phyloP scores from a whole-genome alignment of 2,113 vertebrate species.

The Macrotis lagotis region DNA sequence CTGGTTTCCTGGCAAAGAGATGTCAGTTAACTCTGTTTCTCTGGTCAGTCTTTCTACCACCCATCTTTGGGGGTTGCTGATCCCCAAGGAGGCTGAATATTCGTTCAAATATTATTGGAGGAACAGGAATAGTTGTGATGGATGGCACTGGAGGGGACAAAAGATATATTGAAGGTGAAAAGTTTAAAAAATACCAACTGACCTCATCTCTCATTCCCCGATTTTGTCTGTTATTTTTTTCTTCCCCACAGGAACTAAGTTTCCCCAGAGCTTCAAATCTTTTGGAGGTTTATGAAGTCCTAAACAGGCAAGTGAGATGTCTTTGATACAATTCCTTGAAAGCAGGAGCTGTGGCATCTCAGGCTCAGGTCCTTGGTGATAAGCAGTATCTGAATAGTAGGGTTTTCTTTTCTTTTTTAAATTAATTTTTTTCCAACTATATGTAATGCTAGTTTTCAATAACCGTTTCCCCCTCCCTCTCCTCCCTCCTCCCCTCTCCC shows the following conservation, averaged over 20 bases:
- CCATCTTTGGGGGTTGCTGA: not conserved
- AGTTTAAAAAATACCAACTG: not conserved
- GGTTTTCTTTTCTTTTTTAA: not conserved
- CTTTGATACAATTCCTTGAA: not conserved
- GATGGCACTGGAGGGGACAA: not conserved
- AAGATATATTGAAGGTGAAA: not conserved
- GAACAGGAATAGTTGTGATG: fast-evolving
- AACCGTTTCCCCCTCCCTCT: no score
- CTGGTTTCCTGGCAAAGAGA: not conserved
- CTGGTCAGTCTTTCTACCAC: not conserved
- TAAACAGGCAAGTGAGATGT: slow-evolving; percentile 77
- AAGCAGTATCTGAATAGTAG: not conserved
- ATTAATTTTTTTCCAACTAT: no score
- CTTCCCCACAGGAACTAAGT: slow-evolving; percentile 70
- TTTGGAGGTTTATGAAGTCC: slow-evolving; percentile 68
- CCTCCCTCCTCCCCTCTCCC: no score
- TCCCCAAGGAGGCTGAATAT: not conserved
- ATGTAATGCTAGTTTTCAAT: no score
- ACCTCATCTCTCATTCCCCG: not conserved
- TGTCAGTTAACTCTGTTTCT: not conserved
- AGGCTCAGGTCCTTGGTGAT: not conserved
- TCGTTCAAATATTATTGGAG: not conserved
- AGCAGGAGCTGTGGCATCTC: not conserved
- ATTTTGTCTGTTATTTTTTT: not conserved
- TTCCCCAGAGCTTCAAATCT: slow-evolving; percentile 80